phyloP scores from a whole-genome alignment of 2,888 invertebrate species.

The Luperina testacea region DNA sequence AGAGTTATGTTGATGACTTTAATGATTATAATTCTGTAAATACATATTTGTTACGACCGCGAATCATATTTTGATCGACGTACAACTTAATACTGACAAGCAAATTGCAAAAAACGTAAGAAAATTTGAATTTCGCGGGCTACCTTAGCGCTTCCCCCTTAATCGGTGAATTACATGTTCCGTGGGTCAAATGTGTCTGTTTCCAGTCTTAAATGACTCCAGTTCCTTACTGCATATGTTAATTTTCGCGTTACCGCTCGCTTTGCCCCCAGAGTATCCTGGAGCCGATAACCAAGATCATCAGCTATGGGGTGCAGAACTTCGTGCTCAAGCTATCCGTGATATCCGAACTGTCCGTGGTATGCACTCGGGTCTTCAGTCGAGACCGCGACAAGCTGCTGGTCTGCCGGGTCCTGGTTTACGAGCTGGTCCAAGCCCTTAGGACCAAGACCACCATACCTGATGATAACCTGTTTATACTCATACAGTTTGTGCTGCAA shows the following conservation, averaged over 20 bases:
- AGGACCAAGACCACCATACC: conserved; percentile 98
- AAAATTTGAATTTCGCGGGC: too few relatives aligned
- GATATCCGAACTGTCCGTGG: conserved; percentile 96
- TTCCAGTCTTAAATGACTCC: not conserved
- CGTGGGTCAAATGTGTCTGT: not conserved
- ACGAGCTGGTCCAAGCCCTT: conserved; percentile 98
- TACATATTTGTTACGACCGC: too few relatives aligned
- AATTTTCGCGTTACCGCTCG: not conserved
- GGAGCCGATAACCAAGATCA: conserved; percentile 98
- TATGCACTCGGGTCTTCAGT: conserved; percentile 96
- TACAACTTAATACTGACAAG: too few relatives aligned
- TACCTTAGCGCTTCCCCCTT: not conserved
- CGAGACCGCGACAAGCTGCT: conserved; percentile 98
- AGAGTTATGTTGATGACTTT: too few relatives aligned
- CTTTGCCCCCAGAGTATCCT: conserved; percentile 92
- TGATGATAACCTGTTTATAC: conserved; percentile 97
- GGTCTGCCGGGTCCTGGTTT: conserved; percentile 97
- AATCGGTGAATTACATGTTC: not conserved
- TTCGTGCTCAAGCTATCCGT: conserved; percentile 94
- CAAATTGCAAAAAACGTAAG: too few relatives aligned
- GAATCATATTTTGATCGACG: too few relatives aligned
- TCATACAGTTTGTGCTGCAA: conserved; percentile 96
- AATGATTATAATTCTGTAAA: too few relatives aligned
- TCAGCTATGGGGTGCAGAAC: conserved; percentile 97
- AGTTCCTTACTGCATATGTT: conserved; percentile 69